A percentile compares a stretch with the other conserved stretches of the same genome.
phyloP scores from a whole-genome alignment of 2,888 invertebrate genomes.

The Panopea generosa region DNA sequence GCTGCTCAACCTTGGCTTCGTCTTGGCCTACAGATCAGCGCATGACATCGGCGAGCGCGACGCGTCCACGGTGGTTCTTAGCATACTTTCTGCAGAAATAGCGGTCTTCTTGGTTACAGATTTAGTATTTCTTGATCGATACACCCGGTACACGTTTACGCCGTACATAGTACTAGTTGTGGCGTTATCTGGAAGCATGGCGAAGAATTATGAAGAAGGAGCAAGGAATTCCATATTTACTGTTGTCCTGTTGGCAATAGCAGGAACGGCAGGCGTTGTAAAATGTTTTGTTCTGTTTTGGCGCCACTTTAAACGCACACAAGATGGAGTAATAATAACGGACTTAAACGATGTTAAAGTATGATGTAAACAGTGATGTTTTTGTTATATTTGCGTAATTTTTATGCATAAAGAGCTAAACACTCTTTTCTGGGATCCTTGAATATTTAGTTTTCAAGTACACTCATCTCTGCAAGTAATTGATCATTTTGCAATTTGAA shows the following conservation, averaged over 20 bases:
- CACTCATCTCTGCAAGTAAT: too few species aligned
- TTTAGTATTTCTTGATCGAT: conserved; percentile 76
- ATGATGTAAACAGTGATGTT: too few species aligned
- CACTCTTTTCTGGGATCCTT: too few species aligned
- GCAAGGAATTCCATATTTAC: conserved; percentile 74
- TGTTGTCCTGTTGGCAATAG: conserved; percentile 68
- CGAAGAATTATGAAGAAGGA: conserved; percentile 72
- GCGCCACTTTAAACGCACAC: conserved; percentile 54
- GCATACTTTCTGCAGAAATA: conserved; percentile 72
- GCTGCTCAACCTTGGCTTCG: conserved; percentile 79
- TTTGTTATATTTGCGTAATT: too few species aligned
- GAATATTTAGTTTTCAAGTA: too few species aligned
- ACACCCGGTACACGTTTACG: conserved; percentile 80
- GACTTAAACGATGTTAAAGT: not conserved
- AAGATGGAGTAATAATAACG: conserved; percentile 39
- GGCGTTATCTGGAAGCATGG: conserved; percentile 76
- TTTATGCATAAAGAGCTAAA: too few species aligned
- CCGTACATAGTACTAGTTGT: conserved; percentile 80
- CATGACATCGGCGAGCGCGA: conserved; percentile 50
- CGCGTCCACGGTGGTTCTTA: conserved; percentile 74
- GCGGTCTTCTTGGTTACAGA: conserved; percentile 77
- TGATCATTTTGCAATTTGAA: too few species aligned
- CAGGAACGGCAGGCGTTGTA: conserved; percentile 35
- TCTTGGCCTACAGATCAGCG: conserved; percentile 67
- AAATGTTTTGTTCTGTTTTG: conserved; percentile 59